These are phyloP conservation scores for Macquaria australasica DNA, from an alignment of 2,113 vertebrate genomes.

Conservation along the genomic window DNA sequence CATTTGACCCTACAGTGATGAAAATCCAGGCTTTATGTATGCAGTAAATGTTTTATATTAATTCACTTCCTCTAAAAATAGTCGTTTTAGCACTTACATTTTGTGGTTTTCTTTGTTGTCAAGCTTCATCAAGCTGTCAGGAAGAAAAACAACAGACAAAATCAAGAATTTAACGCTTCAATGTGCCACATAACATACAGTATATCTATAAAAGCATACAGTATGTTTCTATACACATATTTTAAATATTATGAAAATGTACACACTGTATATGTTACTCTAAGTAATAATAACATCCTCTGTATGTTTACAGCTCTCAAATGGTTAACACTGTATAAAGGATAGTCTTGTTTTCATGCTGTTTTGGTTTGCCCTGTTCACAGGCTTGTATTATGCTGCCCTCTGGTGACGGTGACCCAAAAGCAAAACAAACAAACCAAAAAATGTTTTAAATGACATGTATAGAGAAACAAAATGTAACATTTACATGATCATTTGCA, in stretches of 20 bases:
- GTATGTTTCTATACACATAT: background rate
- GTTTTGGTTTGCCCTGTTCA: background rate
- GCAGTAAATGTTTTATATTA: background rate
- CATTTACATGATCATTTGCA: background rate
- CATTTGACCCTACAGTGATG: background rate
- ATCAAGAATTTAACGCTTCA: background rate
- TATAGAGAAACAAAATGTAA: background rate
- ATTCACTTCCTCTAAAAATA: background rate
- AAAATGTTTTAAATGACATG: background rate
- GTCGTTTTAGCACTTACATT: background rate
- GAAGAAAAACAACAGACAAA: background rate
- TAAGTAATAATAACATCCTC: background rate
- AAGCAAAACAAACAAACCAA: background rate
- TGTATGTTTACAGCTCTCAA: background rate
- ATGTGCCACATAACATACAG: background rate
- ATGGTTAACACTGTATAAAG: background rate
- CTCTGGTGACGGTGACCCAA: constrained; percentile 60
- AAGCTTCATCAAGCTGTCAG: background rate
- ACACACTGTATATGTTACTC: background rate
- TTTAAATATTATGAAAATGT: background rate
- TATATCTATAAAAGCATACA: background rate
- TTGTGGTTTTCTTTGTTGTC: background rate
- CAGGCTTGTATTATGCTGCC: constrained; percentile 65
- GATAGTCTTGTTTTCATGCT: background rate
- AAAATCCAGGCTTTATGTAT: background rate